phyloP scores from a whole-genome alignment of 2,797 vertebrate species.

The Alfaro cultratus region DNA sequence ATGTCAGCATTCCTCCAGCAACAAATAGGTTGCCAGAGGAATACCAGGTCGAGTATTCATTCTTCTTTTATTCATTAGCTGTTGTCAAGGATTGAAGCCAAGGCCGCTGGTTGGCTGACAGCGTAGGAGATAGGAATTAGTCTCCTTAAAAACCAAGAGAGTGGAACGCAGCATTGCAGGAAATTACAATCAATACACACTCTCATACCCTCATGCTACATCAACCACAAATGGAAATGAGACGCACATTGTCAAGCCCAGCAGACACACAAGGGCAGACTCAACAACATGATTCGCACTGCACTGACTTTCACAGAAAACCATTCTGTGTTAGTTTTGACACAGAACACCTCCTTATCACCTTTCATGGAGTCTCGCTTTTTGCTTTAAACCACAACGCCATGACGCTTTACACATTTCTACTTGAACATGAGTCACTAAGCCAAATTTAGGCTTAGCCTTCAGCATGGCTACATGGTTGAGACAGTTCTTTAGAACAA shows the following conservation, averaged over 20 bases:
- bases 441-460: neutral
- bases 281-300: slow-evolving; percentile 19
- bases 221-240: slow-evolving; percentile 52
- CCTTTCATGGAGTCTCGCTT: neutral
- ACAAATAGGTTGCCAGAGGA: slow-evolving; percentile 55
- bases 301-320: neutral
- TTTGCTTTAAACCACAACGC: slow-evolving; percentile 30
- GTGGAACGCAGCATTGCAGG: slow-evolving; percentile 68
- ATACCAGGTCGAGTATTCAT: slow-evolving; percentile 56
- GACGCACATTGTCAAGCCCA: slow-evolving; percentile 20
- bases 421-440: slow-evolving; percentile 30
- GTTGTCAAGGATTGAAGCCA: slow-evolving; percentile 56
- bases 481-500: neutral
- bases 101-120: slow-evolving; percentile 53
- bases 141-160: slow-evolving; percentile 75
- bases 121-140: slow-evolving; percentile 72
- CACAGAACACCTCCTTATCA: neutral
- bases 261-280: neutral
- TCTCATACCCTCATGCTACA: slow-evolving; percentile 75
- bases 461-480: neutral
- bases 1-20: slow-evolving; percentile 48
- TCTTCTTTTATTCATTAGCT: slow-evolving; percentile 61
- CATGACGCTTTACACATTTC: neutral
- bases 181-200: slow-evolving; percentile 79
- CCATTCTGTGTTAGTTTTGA: slow-evolving; percentile 9